Percentiles rank a stretch among this genome's conserved stretches.
Conservation (phyloP, 2,888 invertebrate species). For the Xiphydria camelus region DNA sequence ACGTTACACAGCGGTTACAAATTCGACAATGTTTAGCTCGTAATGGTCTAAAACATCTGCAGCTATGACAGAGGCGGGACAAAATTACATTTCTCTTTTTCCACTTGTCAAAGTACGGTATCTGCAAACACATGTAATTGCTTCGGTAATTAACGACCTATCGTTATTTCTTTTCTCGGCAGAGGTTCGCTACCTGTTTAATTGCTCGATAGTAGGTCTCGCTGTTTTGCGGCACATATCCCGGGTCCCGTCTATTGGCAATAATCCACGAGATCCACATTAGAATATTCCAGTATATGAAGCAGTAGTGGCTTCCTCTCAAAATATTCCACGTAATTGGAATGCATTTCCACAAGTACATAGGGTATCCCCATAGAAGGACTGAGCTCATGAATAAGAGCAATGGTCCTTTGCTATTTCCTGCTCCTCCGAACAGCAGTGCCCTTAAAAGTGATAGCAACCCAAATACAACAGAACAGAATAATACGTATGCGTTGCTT, state of each 20-base stretch:
- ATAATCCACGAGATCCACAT: slow-evolving; percentile 95
- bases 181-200: slow-evolving; percentile 64
- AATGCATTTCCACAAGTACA: slow-evolving; percentile 88
- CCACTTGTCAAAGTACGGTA: slow-evolving; percentile 91
- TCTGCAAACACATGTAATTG: slow-evolving; percentile 58
- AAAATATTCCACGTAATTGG: slow-evolving; percentile 89
- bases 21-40: slow-evolving; percentile 91
- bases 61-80: slow-evolving; percentile 87
- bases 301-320: slow-evolving; percentile 84
- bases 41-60: slow-evolving; percentile 82
- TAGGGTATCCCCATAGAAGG: slow-evolving; percentile 89
- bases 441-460: slow-evolving; percentile 62
- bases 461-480: slow-evolving; percentile 26
- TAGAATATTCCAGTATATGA: slow-evolving; percentile 85
- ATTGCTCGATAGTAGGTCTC: slow-evolving; percentile 90
- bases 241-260: slow-evolving; percentile 87
- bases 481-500: slow-evolving; percentile 5
- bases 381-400: slow-evolving; percentile 84
- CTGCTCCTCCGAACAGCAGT: slow-evolving; percentile 85
- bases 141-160: not conserved
- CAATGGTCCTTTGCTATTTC: slow-evolving; percentile 86
- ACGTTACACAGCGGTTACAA: slow-evolving; percentile 85
- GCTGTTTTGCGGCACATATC: slow-evolving; percentile 85
- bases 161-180: not conserved
- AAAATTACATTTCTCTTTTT: slow-evolving; percentile 82